phyloP scores from a whole-genome alignment of 1,140 invertebrate genomes.

The Helicoverpa armigera region DNA sequence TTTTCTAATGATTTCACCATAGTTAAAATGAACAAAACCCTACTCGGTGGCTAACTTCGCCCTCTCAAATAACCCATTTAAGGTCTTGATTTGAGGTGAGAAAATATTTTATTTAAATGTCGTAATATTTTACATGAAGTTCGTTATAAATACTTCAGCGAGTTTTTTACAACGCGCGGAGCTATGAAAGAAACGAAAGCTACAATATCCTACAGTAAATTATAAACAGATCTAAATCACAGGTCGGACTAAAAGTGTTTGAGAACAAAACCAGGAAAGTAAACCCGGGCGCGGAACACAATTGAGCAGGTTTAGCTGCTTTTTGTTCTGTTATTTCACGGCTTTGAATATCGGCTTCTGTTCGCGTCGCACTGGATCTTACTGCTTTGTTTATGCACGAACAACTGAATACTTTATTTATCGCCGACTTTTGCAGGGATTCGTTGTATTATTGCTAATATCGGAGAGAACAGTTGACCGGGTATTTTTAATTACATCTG shows the following conservation, averaged over 20 bases:
- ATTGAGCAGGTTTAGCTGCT: not conserved
- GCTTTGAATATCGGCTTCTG: slow-evolving; percentile 5
- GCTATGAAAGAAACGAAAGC: not conserved
- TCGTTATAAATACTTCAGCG: too few species aligned
- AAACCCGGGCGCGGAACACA: not conserved
- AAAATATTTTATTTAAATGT: too few species aligned
- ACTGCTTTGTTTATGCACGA: slow-evolving; percentile 17
- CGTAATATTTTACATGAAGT: too few species aligned
- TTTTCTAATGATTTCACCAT: too few species aligned
- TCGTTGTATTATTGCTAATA: not conserved
- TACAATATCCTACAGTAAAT: not conserved
- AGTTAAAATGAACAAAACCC: too few species aligned
- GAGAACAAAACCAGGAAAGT: not conserved
- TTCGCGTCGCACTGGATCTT: slow-evolving; percentile 24
- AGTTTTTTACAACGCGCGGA: not conserved
- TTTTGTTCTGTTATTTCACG: slow-evolving; percentile 25
- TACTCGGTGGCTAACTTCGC: too few species aligned
- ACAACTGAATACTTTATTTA: slow-evolving; percentile 20
- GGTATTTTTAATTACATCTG: too few species aligned
- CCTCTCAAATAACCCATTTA: too few species aligned
- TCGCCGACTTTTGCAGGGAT: not conserved
- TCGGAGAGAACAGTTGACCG: too few species aligned
- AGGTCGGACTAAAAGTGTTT: not conserved
- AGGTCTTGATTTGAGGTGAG: too few species aligned
- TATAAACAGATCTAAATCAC: not conserved